Conservation (phyloP, 2,888 invertebrate species). For the Papilio elwesi region DNA sequence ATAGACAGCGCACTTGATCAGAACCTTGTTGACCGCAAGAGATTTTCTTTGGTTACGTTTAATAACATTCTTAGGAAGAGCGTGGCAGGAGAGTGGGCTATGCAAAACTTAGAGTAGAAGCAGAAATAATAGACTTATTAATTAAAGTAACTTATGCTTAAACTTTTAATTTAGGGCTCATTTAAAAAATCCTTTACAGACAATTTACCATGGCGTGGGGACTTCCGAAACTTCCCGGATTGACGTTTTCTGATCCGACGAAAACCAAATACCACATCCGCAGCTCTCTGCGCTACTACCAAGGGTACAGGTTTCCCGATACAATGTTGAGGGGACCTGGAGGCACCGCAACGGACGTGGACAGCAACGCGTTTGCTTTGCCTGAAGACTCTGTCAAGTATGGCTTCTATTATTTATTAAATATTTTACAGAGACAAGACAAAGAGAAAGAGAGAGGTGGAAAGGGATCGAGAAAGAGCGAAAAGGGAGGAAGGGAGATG, state of each 20-base stretch:
- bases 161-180: no score
- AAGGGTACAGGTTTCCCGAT: constrained; percentile 87
- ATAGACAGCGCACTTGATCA: no score
- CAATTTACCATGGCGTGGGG: constrained; percentile 79
- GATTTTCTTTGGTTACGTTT: no score
- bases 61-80: no score
- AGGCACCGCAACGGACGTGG: constrained; percentile 83
- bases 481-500: not conserved
- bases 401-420: constrained; percentile 43
- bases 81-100: no score
- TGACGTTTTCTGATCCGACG: constrained; percentile 86
- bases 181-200: not conserved
- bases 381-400: constrained; percentile 82
- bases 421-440: not conserved
- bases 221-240: constrained; percentile 89
- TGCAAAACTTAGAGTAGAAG: no score
- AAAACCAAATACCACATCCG: constrained; percentile 84
- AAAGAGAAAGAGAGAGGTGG: not conserved
- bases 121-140: no score
- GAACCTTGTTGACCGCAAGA: no score
- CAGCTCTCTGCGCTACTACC: constrained; percentile 86
- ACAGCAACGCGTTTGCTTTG: constrained; percentile 84
- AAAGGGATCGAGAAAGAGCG: no score
- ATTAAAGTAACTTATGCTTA: no score
- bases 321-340: constrained; percentile 84